Percentiles rank a stretch among this genome's conserved stretches.
These are phyloP conservation scores for Dryas iulia DNA, from an alignment of 1,140 invertebrate genomes.

Conservation along the genomic window DNA sequence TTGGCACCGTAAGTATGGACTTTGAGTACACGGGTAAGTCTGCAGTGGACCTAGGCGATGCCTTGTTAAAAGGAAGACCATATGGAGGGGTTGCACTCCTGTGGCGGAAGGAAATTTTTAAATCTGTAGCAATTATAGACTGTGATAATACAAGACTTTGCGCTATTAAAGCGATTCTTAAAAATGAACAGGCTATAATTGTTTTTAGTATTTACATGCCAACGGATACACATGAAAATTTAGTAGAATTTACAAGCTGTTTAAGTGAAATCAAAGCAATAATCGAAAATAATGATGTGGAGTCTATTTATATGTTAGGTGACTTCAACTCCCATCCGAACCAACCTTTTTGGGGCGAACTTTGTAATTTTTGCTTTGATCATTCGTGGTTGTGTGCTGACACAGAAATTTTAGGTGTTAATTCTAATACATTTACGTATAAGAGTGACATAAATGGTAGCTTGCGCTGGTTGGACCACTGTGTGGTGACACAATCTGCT, in stretches of 20 bases:
- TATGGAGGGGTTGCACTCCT: slow-evolving; percentile 26
- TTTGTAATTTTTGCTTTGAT: slow-evolving; percentile 3
- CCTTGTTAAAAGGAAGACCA: slow-evolving; percentile 18
- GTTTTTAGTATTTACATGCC: slow-evolving; percentile 11
- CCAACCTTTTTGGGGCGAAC: background rate
- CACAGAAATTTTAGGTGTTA: background rate
- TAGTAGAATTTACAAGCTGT: slow-evolving; percentile 5
- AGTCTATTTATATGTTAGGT: slow-evolving; percentile 5
- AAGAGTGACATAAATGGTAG: slow-evolving; percentile 4
- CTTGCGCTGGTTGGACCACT: slow-evolving; percentile 2
- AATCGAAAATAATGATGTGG: background rate
- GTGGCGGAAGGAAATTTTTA: slow-evolving; percentile 22
- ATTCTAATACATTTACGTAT: slow-evolving; percentile 1
- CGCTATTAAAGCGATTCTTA: slow-evolving; percentile 16
- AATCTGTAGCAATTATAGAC: slow-evolving; percentile 16
- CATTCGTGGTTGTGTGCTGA: slow-evolving; percentile 16
- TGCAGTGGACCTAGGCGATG: slow-evolving; percentile 2
- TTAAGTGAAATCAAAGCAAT: slow-evolving; percentile 9
- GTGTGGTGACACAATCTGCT: background rate
- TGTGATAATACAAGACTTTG: slow-evolving; percentile 24
- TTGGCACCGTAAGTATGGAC: slow-evolving; percentile 10
- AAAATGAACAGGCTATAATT: slow-evolving; percentile 6
- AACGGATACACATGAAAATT: slow-evolving; percentile 4
- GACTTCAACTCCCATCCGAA: slow-evolving; percentile 13
- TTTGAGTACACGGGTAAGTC: slow-evolving; percentile 23